Percentiles rank a stretch among this genome's conserved stretches.
phyloP scores from a whole-genome alignment of 1,140 invertebrate genomes.

The Stenopsyche tienmushanensis region DNA sequence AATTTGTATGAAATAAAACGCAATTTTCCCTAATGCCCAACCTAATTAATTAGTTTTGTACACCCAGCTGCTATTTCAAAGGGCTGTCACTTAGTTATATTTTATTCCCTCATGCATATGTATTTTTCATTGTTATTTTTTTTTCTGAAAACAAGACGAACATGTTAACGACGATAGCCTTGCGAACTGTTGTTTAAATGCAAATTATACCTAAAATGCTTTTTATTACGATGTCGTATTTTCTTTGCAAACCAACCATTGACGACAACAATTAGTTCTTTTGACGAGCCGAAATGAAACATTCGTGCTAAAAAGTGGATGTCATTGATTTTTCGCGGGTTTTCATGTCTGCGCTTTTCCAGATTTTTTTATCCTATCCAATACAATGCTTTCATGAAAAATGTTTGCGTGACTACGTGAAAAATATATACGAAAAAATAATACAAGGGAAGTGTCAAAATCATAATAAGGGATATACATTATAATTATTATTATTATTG shows the following conservation, averaged over 20 bases:
- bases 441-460: constrained; percentile 2
- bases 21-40: too few relatives aligned
- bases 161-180: too few relatives aligned
- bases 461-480: constrained; percentile 5
- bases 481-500: not conserved
- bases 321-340: constrained; percentile 19
- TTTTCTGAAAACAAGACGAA: too few relatives aligned
- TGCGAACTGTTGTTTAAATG: too few relatives aligned
- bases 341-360: constrained; percentile 1
- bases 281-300: not conserved
- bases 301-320: not conserved
- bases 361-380: constrained; percentile 1
- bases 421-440: constrained; percentile 6
- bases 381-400: constrained; percentile 1
- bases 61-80: too few relatives aligned
- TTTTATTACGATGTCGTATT: not conserved
- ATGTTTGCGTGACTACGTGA: constrained; percentile 17
- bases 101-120: too few relatives aligned
- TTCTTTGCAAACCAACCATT: not conserved
- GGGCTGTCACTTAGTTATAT: too few relatives aligned
- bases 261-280: too few relatives aligned
- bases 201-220: too few relatives aligned
- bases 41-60: too few relatives aligned
- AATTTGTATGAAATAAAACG: too few relatives aligned
- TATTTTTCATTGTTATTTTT: too few relatives aligned